Conservation (phyloP, 2,888 invertebrate genomes). For the Ormia ochracea region DNA sequence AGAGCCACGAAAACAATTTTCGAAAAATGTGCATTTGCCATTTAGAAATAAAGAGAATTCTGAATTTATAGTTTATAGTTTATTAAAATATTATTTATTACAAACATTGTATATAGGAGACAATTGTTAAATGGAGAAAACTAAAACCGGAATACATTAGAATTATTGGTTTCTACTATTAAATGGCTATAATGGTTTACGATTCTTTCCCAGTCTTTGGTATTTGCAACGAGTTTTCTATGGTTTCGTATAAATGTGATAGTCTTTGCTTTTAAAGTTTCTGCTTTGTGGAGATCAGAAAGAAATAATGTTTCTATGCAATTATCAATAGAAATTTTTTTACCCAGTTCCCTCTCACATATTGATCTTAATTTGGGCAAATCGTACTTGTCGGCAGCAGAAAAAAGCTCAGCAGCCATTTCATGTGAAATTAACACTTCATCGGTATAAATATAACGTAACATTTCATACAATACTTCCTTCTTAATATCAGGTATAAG, state of each 20-base stretch:
- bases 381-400: not conserved
- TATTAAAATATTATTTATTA: no score
- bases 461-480: not conserved
- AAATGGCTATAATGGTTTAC: not conserved
- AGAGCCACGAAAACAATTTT: no score
- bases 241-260: not conserved
- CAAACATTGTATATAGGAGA: no score
- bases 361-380: not conserved
- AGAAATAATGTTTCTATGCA: no score
- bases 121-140: no score
- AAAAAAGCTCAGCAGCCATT: not conserved
- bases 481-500: not conserved
- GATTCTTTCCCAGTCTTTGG: not conserved
- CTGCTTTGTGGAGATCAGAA: not conserved
- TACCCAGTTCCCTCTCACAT: not conserved
- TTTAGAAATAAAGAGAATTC: no score
- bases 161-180: not conserved
- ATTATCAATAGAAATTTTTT: not conserved
- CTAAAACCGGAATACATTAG: no score
- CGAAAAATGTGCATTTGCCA: no score
- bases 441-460: not conserved
- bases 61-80: no score
- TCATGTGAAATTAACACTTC: not conserved
- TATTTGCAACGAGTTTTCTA: not conserved
- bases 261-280: no score